Percentiles rank a stretch among this genome's conserved stretches.
Conservation (phyloP, 2,113 vertebrate species). For the human (Homo sapiens) region DNA sequence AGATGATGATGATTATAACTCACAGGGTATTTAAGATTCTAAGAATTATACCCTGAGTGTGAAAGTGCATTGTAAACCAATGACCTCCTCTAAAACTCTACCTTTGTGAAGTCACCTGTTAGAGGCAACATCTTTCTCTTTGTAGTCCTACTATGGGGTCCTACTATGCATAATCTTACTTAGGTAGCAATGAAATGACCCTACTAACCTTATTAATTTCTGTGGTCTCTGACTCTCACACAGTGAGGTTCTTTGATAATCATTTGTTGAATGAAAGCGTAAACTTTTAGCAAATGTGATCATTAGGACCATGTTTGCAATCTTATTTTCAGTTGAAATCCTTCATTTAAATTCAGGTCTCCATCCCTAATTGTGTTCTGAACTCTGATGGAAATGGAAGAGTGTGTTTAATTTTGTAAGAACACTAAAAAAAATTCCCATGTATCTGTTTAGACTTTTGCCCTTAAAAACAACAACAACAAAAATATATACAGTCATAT, state of each 20-base stretch:
- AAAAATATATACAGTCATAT: background rate
- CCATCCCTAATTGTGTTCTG: background rate
- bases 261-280: background rate
- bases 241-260: background rate
- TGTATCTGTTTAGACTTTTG: background rate
- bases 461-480: background rate
- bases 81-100: background rate
- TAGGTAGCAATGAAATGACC: background rate
- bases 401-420: background rate
- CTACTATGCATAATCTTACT: background rate
- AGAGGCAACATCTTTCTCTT: background rate
- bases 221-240: background rate
- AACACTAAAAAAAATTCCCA: background rate
- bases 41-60: background rate
- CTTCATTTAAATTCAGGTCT: background rate
- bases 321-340: background rate
- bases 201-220: background rate
- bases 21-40: background rate
- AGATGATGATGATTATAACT: background rate
- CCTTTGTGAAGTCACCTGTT: background rate
- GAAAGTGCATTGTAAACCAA: background rate
- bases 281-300: background rate
- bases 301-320: background rate
- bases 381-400: background rate
- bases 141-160: background rate